Evolutionary conservation across 1,140 invertebrate species (phyloP), one percentile per base, ranked within the genome.

Genomic region (Zaprionus gabonicus): DNA sequence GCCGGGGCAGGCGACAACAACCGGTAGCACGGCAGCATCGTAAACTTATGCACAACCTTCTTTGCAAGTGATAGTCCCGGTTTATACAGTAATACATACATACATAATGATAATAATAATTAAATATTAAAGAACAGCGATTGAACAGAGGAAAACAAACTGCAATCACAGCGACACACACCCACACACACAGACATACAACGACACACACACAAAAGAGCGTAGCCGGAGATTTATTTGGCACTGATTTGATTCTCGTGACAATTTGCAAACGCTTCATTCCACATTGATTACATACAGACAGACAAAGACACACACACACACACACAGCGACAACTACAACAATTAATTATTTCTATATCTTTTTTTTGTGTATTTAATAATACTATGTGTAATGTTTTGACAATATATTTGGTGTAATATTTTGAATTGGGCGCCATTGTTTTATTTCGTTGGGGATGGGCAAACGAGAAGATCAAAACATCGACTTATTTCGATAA

Each of bases 351-450:
- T 78, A 76, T 83, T 58, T 44, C 76, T 68, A 56, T 56, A 56
- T 67, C 66, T 70, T 78, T 86, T 76, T 73, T 88, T 81, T 80
- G 81, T 80, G 74, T 86, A 71, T 87, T 81, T 88, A 81, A 88
- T 88, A 71, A 81, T 80, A 69, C 82, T 80, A 71, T 83, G 77
- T 88, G 73, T 80, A 86, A 88, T 90, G 81, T 81, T 79, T 87
- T 88, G 81, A 79, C 78, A 88, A 88, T 84, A 87, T 76, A 82
- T 78, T 73, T 84, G 81, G 74, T 90, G 81, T 88, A 88, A 87
- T 86, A 80, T 76, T 79, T 76, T 76, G 23, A 67, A 67, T 31
- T 44, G 36, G 20, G 34, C 44, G 38, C 20, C n/a, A 23, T 56
- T 7, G 20, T 34, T 71, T 17, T 6, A 23, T 53, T 71, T 20